Conservation (phyloP, 2,888 invertebrate genomes). For the Lymantria monacha region DNA sequence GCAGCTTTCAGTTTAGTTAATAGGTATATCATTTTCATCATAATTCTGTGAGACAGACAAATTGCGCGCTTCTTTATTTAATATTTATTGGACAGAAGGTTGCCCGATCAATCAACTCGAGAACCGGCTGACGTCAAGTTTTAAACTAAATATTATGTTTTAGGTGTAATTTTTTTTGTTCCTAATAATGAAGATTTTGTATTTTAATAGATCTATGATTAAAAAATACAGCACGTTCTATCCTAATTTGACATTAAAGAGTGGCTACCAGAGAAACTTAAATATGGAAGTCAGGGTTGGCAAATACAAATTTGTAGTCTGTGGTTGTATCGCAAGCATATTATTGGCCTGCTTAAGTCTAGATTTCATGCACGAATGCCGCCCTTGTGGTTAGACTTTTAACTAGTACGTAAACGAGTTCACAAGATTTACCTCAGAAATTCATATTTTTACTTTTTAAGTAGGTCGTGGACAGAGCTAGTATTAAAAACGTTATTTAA, state of each 20-base stretch:
- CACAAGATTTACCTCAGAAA: too few relatives aligned
- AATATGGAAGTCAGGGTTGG: background rate
- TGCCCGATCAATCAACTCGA: constrained; percentile 64
- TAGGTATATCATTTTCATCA: constrained; percentile 65
- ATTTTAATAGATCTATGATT: background rate
- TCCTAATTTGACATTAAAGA: background rate
- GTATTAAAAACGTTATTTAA: background rate
- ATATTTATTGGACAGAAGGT: constrained; percentile 73
- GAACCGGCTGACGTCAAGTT: constrained; percentile 21
- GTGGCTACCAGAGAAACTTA: background rate
- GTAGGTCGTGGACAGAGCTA: too few relatives aligned
- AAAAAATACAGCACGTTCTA: background rate
- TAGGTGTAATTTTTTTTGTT: constrained; percentile 5
- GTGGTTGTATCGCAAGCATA: constrained; percentile 28
- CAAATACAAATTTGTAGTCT: constrained; percentile 38
- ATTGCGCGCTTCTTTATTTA: constrained; percentile 70
- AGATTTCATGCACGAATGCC: constrained; percentile 23
- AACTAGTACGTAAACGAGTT: constrained; percentile 31
- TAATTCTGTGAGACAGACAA: constrained; percentile 69
- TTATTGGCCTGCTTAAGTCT: constrained; percentile 26
- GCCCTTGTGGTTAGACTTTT: constrained; percentile 32
- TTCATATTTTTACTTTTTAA: too few relatives aligned
- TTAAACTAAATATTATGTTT: constrained; percentile 9
- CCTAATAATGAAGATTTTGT: constrained; percentile 6
- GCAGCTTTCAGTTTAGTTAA: constrained; percentile 58